Evolutionary conservation across 2,888 invertebrate species (phyloP), one percentile per base, ranked within the genome.

Genomic region (Lycophotia porphyrea): DNA sequence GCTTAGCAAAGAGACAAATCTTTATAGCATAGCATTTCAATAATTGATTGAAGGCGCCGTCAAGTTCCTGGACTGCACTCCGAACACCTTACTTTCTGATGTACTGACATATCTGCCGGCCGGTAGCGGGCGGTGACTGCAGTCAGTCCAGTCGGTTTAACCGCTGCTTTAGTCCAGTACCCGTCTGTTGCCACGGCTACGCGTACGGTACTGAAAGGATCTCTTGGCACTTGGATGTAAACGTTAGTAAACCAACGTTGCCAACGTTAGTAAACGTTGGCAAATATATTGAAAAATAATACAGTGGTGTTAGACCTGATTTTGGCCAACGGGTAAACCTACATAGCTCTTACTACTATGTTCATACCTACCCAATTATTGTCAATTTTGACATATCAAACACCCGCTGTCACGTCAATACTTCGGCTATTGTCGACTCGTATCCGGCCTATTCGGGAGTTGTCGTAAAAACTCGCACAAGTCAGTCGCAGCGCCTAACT

Each of bases 401-500:
- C 15, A 39, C 39, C 47, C 24, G n/a, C n/a, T n/a, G 9, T 24
- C 27, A 27, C 24, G 24, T 24, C 36, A 21, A 18, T 27, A 31
- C 24, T 49, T 75, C 34, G 44, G 24, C 24, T 8, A 11, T 36
- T 31, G 21, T 63, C 64, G 36, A 15, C 64, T 58, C 24, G 64
- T 21, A 27, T 68, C 68, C 68, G n/a, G 31, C 0, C 2, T n/a
- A n/a, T 18, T 67, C 39, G 68, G n/a, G 21, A 27, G 47, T 15
- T 1, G 24, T 74, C 55, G 42, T 61, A 55, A 58, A 80, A 61
- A 31, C 60, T 70, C 39, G 42, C 21, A n/a, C 66, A 70, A 39
- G 9, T 39, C 36, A 24, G 63, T 36, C 31, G 36, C 21, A 65
- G 24, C 67, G 34, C 39, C 49, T 15, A 77, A 82, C 83, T 82